Conservation (phyloP, 2,113 vertebrate species). For the Cinclus cinclus region DNA sequence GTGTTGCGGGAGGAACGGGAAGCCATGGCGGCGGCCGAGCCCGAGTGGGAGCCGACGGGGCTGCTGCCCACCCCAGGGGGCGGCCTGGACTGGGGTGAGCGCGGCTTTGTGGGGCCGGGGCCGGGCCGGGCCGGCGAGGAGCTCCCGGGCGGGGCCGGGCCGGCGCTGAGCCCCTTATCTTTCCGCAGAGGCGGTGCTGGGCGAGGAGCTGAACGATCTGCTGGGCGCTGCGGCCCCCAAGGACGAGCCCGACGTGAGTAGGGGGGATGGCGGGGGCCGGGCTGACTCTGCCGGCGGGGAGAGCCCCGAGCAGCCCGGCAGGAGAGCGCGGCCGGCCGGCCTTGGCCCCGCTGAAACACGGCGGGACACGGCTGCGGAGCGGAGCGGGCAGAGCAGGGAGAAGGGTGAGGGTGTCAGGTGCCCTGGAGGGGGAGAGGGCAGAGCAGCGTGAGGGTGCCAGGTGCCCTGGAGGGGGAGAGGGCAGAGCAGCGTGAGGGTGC, state of each 20-base stretch:
- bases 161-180: background rate
- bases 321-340: background rate
- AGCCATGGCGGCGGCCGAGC: background rate
- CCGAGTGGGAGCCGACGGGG: background rate
- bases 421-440: no score
- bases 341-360: background rate
- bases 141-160: background rate
- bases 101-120: background rate
- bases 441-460: no score
- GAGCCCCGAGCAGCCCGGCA: background rate
- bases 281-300: background rate
- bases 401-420: no score
- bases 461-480: no score
- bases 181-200: slow-evolving; percentile 82
- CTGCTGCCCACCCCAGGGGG: background rate
- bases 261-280: background rate
- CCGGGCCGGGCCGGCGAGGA: background rate
- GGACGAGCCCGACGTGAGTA: slow-evolving; percentile 80
- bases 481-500: no score
- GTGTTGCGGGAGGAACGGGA: background rate
- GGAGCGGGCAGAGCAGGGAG: no score
- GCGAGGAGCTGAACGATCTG: slow-evolving; percentile 85
- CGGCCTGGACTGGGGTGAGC: slow-evolving; percentile 52
- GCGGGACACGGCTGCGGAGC: background rate
- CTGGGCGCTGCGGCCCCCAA: slow-evolving; percentile 75